Evolutionary conservation across 92 coral and sea anemone species (phyloP).

Genomic region (Heteractis magnifica): DNA sequence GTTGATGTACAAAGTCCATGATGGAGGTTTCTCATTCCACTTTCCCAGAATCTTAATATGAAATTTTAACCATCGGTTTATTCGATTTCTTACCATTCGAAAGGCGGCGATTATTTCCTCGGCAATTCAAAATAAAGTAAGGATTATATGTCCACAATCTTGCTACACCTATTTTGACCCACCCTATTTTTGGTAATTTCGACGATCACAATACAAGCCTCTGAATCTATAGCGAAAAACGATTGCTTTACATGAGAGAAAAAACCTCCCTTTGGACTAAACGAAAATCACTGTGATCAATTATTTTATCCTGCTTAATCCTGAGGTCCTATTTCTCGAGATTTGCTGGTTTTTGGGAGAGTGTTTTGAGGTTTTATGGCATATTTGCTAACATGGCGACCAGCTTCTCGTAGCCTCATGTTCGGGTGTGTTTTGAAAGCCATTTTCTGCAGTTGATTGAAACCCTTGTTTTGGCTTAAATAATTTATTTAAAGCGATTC

Average conservation of each 20-base stretch:
- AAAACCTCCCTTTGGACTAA: background rate
- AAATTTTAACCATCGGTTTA: background rate
- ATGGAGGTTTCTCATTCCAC: slow-evolving; percentile 28
- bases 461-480: slow-evolving; percentile 27
- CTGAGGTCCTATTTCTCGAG: slow-evolving; percentile 8
- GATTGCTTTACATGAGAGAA: background rate
- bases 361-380: slow-evolving; percentile 25
- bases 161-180: slow-evolving; percentile 37
- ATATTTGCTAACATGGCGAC: slow-evolving; percentile 15
- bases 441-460: slow-evolving; percentile 23
- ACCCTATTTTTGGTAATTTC: slow-evolving; percentile 23
- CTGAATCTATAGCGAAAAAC: slow-evolving; percentile 12
- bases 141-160: background rate
- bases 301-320: background rate
- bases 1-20: background rate
- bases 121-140: background rate
- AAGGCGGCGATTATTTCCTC: background rate
- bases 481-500: slow-evolving; percentile 28
- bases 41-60: slow-evolving; percentile 7
- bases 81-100: slow-evolving; percentile 6
- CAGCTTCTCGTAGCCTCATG: background rate
- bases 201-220: background rate
- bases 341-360: slow-evolving; percentile 8
- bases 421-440: slow-evolving; percentile 43
- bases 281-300: slow-evolving; percentile 12